Evolutionary conservation across 2,888 invertebrate species (phyloP).

Genomic region (Scaptomyza flava): DNA sequence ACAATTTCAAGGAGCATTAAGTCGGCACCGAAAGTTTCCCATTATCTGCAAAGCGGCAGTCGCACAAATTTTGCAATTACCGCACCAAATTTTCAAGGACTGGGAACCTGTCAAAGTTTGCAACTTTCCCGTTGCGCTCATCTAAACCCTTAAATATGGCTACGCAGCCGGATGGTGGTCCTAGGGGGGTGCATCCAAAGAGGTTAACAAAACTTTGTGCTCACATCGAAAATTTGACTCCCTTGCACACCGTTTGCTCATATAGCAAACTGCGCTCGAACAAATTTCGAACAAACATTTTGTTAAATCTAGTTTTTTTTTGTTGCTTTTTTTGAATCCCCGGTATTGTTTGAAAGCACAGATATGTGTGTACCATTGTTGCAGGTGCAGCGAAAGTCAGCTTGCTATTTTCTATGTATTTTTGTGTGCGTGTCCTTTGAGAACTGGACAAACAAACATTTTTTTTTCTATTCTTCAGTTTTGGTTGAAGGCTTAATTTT

Average conservation of each 20-base stretch:
- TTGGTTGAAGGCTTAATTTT: slow-evolving; percentile 72
- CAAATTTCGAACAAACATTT: slow-evolving; percentile 74
- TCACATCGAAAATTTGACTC: slow-evolving; percentile 41
- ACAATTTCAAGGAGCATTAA: slow-evolving; percentile 68
- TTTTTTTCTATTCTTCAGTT: slow-evolving; percentile 39
- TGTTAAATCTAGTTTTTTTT: slow-evolving; percentile 37
- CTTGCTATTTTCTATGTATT: slow-evolving; percentile 35
- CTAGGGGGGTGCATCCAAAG: not conserved
- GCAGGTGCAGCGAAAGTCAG: slow-evolving; percentile 58
- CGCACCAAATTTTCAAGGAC: slow-evolving; percentile 41
- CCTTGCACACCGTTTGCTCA: slow-evolving; percentile 16
- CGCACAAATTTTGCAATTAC: slow-evolving; percentile 78
- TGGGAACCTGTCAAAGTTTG: slow-evolving; percentile 56
- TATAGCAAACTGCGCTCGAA: slow-evolving; percentile 53
- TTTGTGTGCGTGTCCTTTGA: slow-evolving; percentile 3
- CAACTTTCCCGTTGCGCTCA: slow-evolving; percentile 46
- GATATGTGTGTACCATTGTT: slow-evolving; percentile 57
- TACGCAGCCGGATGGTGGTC: slow-evolving; percentile 37
- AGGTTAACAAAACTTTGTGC: slow-evolving; percentile 39
- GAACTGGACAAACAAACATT: slow-evolving; percentile 10
- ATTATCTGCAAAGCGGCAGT: slow-evolving; percentile 72
- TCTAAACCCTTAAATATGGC: slow-evolving; percentile 62
- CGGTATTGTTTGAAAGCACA: not conserved
- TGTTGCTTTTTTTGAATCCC: not conserved
- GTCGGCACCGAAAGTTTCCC: slow-evolving; percentile 65